Evolutionary conservation across 2,888 invertebrate genomes (phyloP).

Genomic region (Opisthograptis luteolata): DNA sequence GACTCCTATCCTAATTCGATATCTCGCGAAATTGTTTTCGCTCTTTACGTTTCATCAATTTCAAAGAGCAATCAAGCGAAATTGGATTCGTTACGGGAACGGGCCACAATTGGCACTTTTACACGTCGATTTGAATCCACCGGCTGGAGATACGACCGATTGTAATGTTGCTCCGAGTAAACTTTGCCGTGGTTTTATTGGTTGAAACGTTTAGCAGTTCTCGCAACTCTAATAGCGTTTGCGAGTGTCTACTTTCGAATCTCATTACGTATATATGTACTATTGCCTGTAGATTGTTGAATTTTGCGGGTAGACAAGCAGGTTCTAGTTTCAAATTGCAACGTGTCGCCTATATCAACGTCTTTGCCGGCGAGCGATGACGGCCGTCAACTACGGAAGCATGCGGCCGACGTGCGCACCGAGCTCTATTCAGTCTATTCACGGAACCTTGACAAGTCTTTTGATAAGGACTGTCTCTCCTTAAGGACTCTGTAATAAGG

Average conservation of each 20-base stretch:
- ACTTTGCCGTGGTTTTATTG: slow-evolving; percentile 36
- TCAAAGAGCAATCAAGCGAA: slow-evolving; percentile 55
- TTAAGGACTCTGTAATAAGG: slow-evolving; percentile 37
- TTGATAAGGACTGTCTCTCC: slow-evolving; percentile 25
- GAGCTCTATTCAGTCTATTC: slow-evolving; percentile 49
- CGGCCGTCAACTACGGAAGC: slow-evolving; percentile 52
- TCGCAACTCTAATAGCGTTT: slow-evolving; percentile 22
- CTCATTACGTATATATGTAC: not conserved
- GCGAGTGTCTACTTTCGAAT: slow-evolving; percentile 4
- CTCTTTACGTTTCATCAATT: slow-evolving; percentile 60
- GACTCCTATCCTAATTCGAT: slow-evolving; percentile 50
- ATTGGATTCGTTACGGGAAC: slow-evolving; percentile 60
- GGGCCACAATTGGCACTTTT: slow-evolving; percentile 60
- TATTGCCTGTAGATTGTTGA: slow-evolving; percentile 10
- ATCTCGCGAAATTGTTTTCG: slow-evolving; percentile 55
- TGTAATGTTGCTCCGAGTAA: slow-evolving; percentile 43
- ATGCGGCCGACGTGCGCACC: slow-evolving; percentile 48
- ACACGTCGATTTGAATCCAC: slow-evolving; percentile 55
- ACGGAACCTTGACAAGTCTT: slow-evolving; percentile 33
- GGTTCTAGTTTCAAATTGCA: slow-evolving; percentile 39
- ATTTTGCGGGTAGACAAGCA: slow-evolving; percentile 38
- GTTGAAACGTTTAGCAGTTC: slow-evolving; percentile 25
- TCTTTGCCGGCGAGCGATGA: slow-evolving; percentile 46
- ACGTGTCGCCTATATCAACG: slow-evolving; percentile 47
- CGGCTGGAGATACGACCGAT: slow-evolving; percentile 46